A percentile compares a stretch with the other conserved stretches of the same genome.
phyloP scores from a whole-genome alignment of 92 coral and sea anemone species.

The Parazoanthus darwini region DNA sequence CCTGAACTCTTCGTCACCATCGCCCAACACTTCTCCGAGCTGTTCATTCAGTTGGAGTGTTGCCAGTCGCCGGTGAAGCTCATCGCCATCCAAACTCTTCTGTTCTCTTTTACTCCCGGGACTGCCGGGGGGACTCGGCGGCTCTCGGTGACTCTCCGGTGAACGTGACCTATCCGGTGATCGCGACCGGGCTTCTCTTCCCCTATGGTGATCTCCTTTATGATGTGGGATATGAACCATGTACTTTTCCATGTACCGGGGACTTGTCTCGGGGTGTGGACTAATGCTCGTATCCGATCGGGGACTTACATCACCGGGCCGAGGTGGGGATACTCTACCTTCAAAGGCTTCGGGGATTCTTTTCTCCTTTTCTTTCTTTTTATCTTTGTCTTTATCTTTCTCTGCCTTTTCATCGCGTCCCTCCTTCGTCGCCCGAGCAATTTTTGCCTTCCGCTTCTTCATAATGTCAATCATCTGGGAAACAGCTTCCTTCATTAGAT shows the following conservation, averaged over 20 bases:
- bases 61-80: constrained; percentile 65
- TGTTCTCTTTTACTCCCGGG: constrained; percentile 66
- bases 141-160: constrained; percentile 59
- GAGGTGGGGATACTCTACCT: constrained; percentile 33
- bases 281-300: constrained; percentile 39
- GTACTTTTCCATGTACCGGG: constrained; percentile 45
- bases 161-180: constrained; percentile 72
- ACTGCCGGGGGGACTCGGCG: constrained; percentile 72
- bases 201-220: constrained; percentile 24
- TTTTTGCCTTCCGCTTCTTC: constrained; percentile 65
- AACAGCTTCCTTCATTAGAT: constrained; percentile 83
- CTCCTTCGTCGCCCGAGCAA: constrained; percentile 22
- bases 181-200: constrained; percentile 69
- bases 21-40: constrained; percentile 49
- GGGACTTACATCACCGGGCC: constrained; percentile 40
- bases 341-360: constrained; percentile 12
- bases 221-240: constrained; percentile 42
- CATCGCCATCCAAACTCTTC: constrained; percentile 63
- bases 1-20: constrained; percentile 64
- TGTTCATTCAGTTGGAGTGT: constrained; percentile 73
- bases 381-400: constrained; percentile 32
- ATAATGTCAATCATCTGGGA: constrained; percentile 86
- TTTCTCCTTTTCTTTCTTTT: constrained; percentile 25
- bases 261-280: constrained; percentile 44
- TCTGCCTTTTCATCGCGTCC: constrained; percentile 17